These are phyloP conservation scores for Drosophila guanche DNA, from an alignment of 1,140 invertebrate species.

Conservation along the genomic window DNA sequence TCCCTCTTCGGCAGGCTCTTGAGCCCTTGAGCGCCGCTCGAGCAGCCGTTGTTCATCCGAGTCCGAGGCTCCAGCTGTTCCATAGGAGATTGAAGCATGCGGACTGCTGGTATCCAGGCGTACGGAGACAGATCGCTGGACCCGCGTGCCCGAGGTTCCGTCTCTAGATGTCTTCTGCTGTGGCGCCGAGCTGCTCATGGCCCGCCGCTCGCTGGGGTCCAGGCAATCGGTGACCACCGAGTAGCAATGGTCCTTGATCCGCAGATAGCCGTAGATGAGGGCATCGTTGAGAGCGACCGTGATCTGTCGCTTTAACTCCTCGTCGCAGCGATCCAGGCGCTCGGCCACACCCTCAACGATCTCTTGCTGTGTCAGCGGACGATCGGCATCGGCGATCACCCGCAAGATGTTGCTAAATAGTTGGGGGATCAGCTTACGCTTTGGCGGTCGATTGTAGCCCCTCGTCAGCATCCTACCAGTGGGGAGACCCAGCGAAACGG, in stretches of 20 bases:
- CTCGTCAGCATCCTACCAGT: slow-evolving; percentile 39
- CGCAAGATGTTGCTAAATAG: slow-evolving; percentile 59
- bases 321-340: slow-evolving; percentile 57
- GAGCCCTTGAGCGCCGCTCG: too few relatives aligned
- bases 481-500: too few relatives aligned
- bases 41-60: too few relatives aligned
- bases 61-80: too few relatives aligned
- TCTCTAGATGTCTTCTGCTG: too few relatives aligned
- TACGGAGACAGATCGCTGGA: too few relatives aligned
- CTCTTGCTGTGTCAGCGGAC: slow-evolving; percentile 60
- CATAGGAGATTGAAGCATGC: too few relatives aligned
- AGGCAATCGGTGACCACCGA: slow-evolving; percentile 36
- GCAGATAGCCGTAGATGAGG: slow-evolving; percentile 60
- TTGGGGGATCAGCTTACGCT: slow-evolving; percentile 61
- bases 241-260: slow-evolving; percentile 52
- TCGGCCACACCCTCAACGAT: slow-evolving; percentile 57
- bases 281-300: slow-evolving; percentile 63
- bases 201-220: slow-evolving; percentile 21
- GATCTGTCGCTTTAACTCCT: slow-evolving; percentile 67
- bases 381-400: slow-evolving; percentile 61
- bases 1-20: too few relatives aligned
- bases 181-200: too few relatives aligned
- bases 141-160: too few relatives aligned
- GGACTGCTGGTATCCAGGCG: too few relatives aligned
- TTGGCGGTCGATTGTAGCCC: slow-evolving; percentile 54